A percentile compares a stretch with the other conserved stretches of the same genome.
Evolutionary conservation across 2,888 invertebrate species (phyloP).

Genomic region (Hypselothyrea guttata): DNA sequence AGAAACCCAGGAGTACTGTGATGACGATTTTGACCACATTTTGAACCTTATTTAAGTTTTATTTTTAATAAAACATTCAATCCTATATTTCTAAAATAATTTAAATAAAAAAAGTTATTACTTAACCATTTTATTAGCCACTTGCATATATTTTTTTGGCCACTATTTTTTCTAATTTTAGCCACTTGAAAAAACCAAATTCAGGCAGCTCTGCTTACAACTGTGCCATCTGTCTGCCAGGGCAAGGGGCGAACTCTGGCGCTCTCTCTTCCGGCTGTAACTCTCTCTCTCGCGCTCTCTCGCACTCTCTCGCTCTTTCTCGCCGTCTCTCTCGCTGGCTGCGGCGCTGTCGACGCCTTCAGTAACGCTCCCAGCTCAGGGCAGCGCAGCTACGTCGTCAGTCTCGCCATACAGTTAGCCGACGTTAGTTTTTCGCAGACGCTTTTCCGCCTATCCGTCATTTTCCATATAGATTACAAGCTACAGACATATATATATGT

Average conservation of each 20-base stretch:
- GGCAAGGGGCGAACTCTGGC: slow-evolving; percentile 16
- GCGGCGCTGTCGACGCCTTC: slow-evolving; percentile 59
- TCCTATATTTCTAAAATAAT: too few species aligned
- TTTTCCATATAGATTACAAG: slow-evolving; percentile 33
- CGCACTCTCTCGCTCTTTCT: slow-evolving; percentile 26
- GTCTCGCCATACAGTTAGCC: slow-evolving; percentile 61
- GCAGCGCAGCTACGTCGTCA: slow-evolving; percentile 50
- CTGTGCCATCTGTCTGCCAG: slow-evolving; percentile 35
- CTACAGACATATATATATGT: slow-evolving; percentile 8
- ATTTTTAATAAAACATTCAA: too few species aligned
- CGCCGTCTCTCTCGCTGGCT: slow-evolving; percentile 54
- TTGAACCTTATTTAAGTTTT: too few species aligned
- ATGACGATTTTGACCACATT: too few species aligned
- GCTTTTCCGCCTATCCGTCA: slow-evolving; percentile 70
- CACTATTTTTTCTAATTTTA: too few species aligned
- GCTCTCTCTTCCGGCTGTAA: slow-evolving; percentile 15
- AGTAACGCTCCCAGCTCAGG: slow-evolving; percentile 53
- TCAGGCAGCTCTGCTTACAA: slow-evolving; percentile 45
- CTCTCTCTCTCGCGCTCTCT: slow-evolving; percentile 18
- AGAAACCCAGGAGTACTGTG: too few species aligned
- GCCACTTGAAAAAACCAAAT: too few species aligned
- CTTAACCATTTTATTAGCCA: too few species aligned
- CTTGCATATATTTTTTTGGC: too few species aligned
- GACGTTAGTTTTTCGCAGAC: slow-evolving; percentile 77
- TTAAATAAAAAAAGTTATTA: too few species aligned